Evolutionary conservation across 2,797 vertebrate species (phyloP).

Genomic region (Mionectes olivaceus): DNA sequence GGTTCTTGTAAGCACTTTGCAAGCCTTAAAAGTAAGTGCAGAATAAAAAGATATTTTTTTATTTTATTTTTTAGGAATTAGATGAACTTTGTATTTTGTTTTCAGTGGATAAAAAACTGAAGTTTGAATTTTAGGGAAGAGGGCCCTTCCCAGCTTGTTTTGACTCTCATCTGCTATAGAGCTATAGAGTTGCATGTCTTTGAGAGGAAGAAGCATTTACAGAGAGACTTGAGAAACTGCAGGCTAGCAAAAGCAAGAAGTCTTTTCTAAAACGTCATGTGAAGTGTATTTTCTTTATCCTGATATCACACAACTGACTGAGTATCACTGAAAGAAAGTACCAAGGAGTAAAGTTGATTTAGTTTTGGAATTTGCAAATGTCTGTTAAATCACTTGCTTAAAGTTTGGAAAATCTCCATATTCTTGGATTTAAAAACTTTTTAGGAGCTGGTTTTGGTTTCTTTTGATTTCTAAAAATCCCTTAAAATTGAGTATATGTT

Average conservation of each 20-base stretch:
- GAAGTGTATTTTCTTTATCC: neutral
- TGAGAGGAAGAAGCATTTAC: neutral
- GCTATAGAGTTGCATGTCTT: neutral
- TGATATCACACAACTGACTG: neutral
- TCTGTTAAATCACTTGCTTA: neutral
- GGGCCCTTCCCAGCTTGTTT: neutral
- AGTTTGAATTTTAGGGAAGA: neutral
- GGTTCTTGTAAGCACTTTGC: neutral
- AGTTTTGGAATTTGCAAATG: neutral
- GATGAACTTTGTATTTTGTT: neutral
- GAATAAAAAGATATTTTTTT: neutral
- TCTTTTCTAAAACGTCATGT: neutral
- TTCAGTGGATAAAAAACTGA: neutral
- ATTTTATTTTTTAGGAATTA: neutral
- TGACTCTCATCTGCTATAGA: neutral
- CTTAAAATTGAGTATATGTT: neutral
- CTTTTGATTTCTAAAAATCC: neutral
- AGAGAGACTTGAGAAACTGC: neutral
- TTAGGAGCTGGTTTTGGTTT: neutral
- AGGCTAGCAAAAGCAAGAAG: neutral
- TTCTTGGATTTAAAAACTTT: neutral
- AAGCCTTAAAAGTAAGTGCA: constrained; percentile 1
- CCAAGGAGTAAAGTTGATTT: neutral
- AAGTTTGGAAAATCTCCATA: neutral
- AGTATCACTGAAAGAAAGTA: neutral